Evolutionary conservation across 2,113 vertebrate species (phyloP).

Genomic region (Oncorhynchus tshawytscha): DNA sequence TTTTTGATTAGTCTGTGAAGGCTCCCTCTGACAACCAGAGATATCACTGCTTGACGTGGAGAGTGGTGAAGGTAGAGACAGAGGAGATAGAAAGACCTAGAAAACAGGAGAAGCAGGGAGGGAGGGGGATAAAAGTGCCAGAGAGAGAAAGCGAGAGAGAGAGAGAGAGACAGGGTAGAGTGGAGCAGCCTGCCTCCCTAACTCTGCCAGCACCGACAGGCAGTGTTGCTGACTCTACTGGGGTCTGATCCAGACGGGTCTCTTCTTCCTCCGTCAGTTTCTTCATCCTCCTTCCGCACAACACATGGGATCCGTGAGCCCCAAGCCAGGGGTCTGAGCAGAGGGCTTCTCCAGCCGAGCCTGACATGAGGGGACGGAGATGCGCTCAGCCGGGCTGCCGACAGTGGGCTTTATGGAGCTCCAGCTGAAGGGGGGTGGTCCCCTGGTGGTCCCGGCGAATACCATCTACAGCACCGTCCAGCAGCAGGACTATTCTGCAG

Average conservation of each 20-base stretch:
- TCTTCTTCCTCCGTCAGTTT: slow-evolving; percentile 20
- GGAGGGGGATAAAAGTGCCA: neutral
- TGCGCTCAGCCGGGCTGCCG: slow-evolving; percentile 68
- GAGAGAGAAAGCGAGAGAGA: neutral
- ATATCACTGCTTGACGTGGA: neutral
- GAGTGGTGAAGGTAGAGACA: neutral
- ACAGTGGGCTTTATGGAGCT: slow-evolving; percentile 67
- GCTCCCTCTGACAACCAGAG: neutral
- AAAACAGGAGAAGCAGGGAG: neutral
- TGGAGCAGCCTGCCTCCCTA: neutral
- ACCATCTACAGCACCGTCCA: slow-evolving; percentile 84
- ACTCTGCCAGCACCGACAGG: neutral
- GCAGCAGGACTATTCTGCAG: slow-evolving; percentile 90
- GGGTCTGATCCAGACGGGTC: slow-evolving; percentile 28
- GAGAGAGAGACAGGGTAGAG: neutral
- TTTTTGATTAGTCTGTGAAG: neutral
- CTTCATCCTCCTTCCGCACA: slow-evolving; percentile 13
- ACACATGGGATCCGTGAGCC: slow-evolving; percentile 31
- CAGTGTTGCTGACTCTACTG: slow-evolving; percentile 9
- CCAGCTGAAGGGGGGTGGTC: slow-evolving; percentile 64
- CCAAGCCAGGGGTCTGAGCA: slow-evolving; percentile 13
- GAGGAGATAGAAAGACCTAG: neutral
- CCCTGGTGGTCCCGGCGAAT: slow-evolving; percentile 68
- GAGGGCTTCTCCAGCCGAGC: slow-evolving; percentile 1
- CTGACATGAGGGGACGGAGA: slow-evolving; percentile 68